A percentile compares a stretch with the other conserved stretches of the same genome.
These are phyloP conservation scores for Hippopotamyrus pictus DNA, from an alignment of 2,797 vertebrate species.

Conservation along the genomic window DNA sequence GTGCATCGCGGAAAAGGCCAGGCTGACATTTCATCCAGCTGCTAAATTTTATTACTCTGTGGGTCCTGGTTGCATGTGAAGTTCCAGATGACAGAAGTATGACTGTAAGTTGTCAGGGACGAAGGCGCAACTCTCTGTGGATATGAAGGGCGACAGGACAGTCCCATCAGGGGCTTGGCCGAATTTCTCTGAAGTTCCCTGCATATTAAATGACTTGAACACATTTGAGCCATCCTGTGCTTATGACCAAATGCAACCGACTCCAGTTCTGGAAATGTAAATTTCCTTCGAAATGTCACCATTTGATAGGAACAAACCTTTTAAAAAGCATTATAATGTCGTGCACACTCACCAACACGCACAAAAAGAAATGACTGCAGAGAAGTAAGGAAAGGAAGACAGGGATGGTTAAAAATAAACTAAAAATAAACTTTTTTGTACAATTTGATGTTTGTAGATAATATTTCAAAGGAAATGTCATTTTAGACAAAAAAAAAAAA, in stretches of 20 bases:
- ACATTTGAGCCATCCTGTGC: background rate
- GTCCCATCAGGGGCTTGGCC: background rate
- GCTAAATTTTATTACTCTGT: slow-evolving; percentile 50
- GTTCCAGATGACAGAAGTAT: slow-evolving; percentile 33
- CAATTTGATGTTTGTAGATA: background rate
- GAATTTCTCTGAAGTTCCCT: background rate
- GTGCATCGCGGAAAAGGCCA: slow-evolving; percentile 56
- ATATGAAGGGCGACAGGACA: background rate
- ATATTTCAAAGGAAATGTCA: slow-evolving; percentile 5
- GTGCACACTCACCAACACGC: background rate
- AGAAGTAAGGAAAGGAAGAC: background rate
- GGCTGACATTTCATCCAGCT: slow-evolving; percentile 62
- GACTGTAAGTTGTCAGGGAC: slow-evolving; percentile 29
- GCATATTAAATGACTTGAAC: background rate
- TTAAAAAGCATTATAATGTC: background rate
- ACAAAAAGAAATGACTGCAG: background rate
- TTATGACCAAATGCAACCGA: background rate
- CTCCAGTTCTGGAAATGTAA: background rate
- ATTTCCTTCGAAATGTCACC: slow-evolving; percentile 9
- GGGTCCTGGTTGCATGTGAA: slow-evolving; percentile 16
- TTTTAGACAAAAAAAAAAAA: background rate
- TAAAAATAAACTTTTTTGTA: background rate
- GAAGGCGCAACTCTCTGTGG: slow-evolving; percentile 12
- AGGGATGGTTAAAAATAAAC: background rate
- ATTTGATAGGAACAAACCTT: background rate